Evolutionary conservation across 1,140 invertebrate species (phyloP).

Genomic region (Caerostris extrusa): DNA sequence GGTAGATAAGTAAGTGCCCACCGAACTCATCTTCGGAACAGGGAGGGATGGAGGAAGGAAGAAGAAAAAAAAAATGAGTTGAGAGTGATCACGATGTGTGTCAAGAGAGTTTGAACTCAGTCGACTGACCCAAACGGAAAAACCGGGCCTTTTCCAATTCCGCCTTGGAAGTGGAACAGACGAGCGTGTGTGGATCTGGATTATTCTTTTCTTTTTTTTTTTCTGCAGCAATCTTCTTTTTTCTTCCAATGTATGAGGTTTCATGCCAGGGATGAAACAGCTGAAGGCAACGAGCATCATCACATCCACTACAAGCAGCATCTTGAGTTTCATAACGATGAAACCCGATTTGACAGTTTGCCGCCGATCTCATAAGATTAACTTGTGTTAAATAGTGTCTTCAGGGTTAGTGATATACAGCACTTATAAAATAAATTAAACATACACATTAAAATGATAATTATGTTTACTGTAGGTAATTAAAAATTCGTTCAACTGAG

Average conservation of each 20-base stretch:
- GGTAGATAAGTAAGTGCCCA: slow-evolving; percentile 22
- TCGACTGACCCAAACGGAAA: slow-evolving; percentile 55
- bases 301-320: background rate
- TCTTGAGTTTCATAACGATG: background rate
- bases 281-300: background rate
- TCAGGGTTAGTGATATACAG: no score
- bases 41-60: no score
- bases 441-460: no score
- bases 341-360: background rate
- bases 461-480: no score
- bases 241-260: background rate
- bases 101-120: slow-evolving; percentile 62
- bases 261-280: background rate
- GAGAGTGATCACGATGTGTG: slow-evolving; percentile 56
- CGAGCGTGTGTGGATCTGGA: background rate
- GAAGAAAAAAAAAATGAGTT: background rate
- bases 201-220: background rate
- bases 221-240: background rate
- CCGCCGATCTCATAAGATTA: background rate
- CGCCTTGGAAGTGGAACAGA: slow-evolving; percentile 45
- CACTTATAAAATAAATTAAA: no score
- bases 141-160: background rate
- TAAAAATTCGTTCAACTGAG: no score
- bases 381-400: background rate
- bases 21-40: background rate